phyloP scores from a whole-genome alignment of 2,888 invertebrate genomes.

The Drosophila cognata region DNA sequence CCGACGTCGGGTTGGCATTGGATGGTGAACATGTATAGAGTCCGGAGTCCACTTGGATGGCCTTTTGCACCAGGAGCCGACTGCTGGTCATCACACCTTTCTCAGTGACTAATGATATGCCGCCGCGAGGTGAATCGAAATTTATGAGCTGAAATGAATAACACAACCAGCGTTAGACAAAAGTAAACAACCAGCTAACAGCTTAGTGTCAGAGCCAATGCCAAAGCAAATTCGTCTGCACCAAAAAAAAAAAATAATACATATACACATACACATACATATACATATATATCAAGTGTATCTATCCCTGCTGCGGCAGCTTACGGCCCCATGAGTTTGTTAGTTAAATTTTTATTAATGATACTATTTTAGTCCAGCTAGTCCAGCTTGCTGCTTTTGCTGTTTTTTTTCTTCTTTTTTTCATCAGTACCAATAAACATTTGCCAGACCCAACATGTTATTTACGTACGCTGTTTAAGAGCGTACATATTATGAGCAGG shows the following conservation, averaged over 20 bases:
- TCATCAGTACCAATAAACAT: not conserved
- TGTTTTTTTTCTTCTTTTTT: no score
- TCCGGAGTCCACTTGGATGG: conserved; percentile 92
- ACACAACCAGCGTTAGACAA: conserved; percentile 23
- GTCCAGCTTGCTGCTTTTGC: not conserved
- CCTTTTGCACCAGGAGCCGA: conserved; percentile 92
- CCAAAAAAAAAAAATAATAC: not conserved
- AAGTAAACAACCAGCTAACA: conserved; percentile 36
- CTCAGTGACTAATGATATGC: conserved; percentile 94
- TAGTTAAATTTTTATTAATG: conserved; percentile 71
- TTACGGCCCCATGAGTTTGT: conserved; percentile 45
- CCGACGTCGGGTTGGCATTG: conserved; percentile 92
- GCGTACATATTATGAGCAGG: conserved; percentile 7
- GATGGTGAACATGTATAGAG: conserved; percentile 93
- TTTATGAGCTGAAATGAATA: conserved; percentile 89
- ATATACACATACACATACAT: not conserved
- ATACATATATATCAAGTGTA: not conserved
- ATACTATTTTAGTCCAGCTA: conserved; percentile 15
- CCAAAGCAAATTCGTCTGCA: conserved; percentile 1
- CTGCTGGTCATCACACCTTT: conserved; percentile 94
- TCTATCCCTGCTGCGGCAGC: conserved; percentile 3
- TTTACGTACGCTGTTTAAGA: conserved; percentile 3
- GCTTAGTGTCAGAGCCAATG: conserved; percentile 38
- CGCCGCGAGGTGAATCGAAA: conserved; percentile 95
- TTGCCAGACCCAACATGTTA: not conserved